These are phyloP conservation scores for Nemapogon koenigi DNA, from an alignment of 2,888 invertebrate genomes.

Conservation along the genomic window DNA sequence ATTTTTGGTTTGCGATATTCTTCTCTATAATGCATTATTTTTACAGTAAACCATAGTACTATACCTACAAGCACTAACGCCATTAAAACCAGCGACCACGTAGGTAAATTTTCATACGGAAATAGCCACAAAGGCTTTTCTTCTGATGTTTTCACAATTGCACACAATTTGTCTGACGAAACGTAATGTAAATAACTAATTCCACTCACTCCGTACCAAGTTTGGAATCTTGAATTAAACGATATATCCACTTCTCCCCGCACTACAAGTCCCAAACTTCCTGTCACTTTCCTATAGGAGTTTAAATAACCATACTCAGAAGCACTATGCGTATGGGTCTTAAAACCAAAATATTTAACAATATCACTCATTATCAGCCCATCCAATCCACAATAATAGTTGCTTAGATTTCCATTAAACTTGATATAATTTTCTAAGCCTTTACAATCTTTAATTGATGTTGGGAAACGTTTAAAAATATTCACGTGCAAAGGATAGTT, in stretches of 20 bases:
- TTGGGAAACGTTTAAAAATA: constrained; percentile 32
- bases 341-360: constrained; percentile 25
- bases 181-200: constrained; percentile 25
- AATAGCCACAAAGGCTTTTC: constrained; percentile 29
- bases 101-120: constrained; percentile 14
- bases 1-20: constrained; percentile 3
- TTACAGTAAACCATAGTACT: constrained; percentile 23
- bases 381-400: constrained; percentile 31
- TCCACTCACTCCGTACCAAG: constrained; percentile 20
- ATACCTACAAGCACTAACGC: constrained; percentile 18
- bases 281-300: constrained; percentile 18
- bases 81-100: constrained; percentile 17
- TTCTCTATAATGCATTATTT: constrained; percentile 14
- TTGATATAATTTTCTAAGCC: constrained; percentile 22
- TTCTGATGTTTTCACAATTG: constrained; percentile 22
- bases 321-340: constrained; percentile 17
- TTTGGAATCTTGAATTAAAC: constrained; percentile 36
- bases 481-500: constrained; percentile 27
- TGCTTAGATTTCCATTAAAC: constrained; percentile 18
- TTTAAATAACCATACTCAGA: constrained; percentile 23
- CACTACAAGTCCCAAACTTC: constrained; percentile 27
- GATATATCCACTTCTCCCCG: constrained; percentile 29
- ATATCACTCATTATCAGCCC: constrained; percentile 30
- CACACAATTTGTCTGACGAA: constrained; percentile 26
- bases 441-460: constrained; percentile 26